phyloP scores from a whole-genome alignment of 2,113 vertebrate genomes.

The Hydrochoerus hydrochaeris region DNA sequence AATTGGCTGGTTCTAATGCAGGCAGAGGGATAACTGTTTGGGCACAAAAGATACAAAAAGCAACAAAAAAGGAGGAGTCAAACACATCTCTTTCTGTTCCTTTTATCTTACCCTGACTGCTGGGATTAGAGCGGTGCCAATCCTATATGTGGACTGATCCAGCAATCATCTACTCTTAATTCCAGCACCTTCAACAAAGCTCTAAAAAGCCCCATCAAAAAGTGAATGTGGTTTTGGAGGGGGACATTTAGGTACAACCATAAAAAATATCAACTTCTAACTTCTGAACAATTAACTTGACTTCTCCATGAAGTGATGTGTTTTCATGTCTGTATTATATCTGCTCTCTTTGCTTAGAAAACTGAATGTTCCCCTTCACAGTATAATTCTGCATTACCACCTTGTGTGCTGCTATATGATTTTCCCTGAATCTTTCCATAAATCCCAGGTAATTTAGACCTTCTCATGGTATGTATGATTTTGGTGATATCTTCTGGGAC shows the following conservation, averaged over 20 bases:
- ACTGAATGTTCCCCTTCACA: neutral
- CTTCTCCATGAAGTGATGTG: neutral
- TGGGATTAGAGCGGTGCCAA: neutral
- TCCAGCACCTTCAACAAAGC: neutral
- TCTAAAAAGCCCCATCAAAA: neutral
- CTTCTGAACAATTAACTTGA: neutral
- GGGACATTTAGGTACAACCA: neutral
- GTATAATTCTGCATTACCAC: neutral
- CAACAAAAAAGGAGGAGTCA: neutral
- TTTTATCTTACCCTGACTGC: neutral
- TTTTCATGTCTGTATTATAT: neutral
- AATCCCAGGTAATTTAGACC: neutral
- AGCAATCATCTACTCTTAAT: neutral
- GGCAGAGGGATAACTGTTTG: neutral
- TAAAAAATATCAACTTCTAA: neutral
- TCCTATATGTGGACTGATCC: neutral
- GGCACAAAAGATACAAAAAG: neutral
- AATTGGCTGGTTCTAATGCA: neutral
- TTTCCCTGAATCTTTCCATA: neutral
- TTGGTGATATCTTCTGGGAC: neutral
- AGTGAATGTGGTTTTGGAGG: neutral
- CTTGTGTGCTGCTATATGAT: neutral
- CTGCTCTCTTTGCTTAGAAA: neutral
- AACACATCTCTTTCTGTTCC: neutral
- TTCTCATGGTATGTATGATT: neutral